These are phyloP conservation scores for Melanotaenia duboulayi DNA, from an alignment of 2,113 vertebrate genomes.

Conservation along the genomic window DNA sequence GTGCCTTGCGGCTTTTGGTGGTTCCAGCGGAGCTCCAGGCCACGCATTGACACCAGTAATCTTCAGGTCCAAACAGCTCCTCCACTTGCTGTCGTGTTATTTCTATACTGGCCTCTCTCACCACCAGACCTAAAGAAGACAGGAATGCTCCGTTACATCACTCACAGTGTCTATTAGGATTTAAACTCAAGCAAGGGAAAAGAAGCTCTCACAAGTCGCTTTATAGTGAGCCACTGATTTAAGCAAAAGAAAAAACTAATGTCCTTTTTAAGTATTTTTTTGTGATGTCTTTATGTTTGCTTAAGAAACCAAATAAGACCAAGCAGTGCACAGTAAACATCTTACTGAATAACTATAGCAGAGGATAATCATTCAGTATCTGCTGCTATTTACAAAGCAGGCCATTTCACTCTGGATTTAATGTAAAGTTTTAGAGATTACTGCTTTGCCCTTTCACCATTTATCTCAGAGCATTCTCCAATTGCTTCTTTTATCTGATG, in stretches of 20 bases:
- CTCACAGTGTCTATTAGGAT: neutral
- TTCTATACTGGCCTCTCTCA: slow-evolving; percentile 95
- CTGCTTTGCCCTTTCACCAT: slow-evolving; percentile 28
- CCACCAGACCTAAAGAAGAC: slow-evolving; percentile 88
- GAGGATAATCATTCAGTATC: slow-evolving; percentile 40
- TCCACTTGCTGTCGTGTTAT: slow-evolving; percentile 95
- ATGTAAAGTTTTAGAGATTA: slow-evolving; percentile 43
- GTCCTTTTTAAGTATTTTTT: slow-evolving; percentile 24
- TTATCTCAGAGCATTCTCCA: slow-evolving; percentile 35
- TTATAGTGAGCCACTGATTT: neutral
- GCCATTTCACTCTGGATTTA: slow-evolving; percentile 43
- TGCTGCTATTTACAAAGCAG: slow-evolving; percentile 38
- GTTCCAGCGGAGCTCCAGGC: slow-evolving; percentile 97
- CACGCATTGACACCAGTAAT: slow-evolving; percentile 98
- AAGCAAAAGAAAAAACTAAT: slow-evolving; percentile 5
- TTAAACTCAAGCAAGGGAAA: slow-evolving; percentile 5
- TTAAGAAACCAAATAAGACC: slow-evolving; percentile 19
- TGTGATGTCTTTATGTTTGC: slow-evolving; percentile 36
- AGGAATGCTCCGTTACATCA: slow-evolving; percentile 15
- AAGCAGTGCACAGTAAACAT: slow-evolving; percentile 33
- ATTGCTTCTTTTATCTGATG: slow-evolving; percentile 28
- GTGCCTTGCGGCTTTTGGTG: slow-evolving; percentile 95
- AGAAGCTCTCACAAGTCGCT: neutral
- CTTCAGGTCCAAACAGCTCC: slow-evolving; percentile 92
- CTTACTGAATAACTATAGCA: slow-evolving; percentile 29